Conservation (phyloP, 2,113 vertebrate genomes). For the Dipodomys stephensi region DNA sequence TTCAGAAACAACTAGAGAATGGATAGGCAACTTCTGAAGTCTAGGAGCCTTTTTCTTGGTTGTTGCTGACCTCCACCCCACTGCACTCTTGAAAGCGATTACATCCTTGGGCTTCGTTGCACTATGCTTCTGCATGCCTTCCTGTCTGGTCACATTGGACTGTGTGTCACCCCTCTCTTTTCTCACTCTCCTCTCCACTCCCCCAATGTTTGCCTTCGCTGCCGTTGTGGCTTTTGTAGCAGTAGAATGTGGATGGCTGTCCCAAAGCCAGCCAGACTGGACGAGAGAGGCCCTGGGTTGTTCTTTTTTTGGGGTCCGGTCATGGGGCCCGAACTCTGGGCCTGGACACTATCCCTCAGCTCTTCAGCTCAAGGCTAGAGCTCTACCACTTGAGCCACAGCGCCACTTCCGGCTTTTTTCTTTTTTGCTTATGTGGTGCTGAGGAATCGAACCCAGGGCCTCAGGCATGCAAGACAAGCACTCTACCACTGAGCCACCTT, state of each 20-base stretch:
- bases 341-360: too few species aligned
- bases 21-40: background rate
- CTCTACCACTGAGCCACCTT: too few species aligned
- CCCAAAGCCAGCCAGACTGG: background rate
- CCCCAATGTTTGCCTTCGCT: background rate
- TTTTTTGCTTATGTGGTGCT: too few species aligned
- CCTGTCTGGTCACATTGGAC: background rate
- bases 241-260: background rate
- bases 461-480: too few species aligned
- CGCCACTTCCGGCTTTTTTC: too few species aligned
- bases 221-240: background rate
- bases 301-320: background rate
- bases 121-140: background rate
- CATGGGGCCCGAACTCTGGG: too few species aligned
- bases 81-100: background rate
- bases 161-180: conserved; percentile 1
- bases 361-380: too few species aligned
- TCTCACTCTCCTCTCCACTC: conserved; percentile 42
- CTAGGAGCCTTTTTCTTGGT: background rate
- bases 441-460: too few species aligned
- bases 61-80: background rate
- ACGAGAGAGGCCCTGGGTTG: background rate
- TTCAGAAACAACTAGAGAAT: background rate
- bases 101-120: background rate
- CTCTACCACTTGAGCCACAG: too few species aligned